Evolutionary conservation across 2,797 vertebrate genomes (phyloP), one percentile per base, ranked within the genome.

Genomic region (Eulemur coronatus): DNA sequence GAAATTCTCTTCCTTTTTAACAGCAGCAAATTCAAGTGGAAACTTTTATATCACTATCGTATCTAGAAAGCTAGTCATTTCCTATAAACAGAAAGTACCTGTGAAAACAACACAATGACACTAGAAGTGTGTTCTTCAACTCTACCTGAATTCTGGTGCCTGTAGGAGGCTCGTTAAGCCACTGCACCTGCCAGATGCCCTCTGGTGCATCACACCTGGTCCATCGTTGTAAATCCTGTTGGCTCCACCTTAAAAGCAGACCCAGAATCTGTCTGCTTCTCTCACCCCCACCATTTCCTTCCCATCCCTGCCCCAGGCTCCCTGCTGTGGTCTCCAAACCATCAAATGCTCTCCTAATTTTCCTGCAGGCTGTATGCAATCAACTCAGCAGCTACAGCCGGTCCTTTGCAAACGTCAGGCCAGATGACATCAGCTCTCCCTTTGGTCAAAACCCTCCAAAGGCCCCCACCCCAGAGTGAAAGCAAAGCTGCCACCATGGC

Each of bases 1-100:
- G 79, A 73, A 9, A 50, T 67, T 26, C 46, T 46, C 65, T 75
- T n/a, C 30, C 28, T 65, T 70, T 70, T 82, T 65, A 76, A 96
- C 48, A 63, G 38, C 33, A 85, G 52, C 46, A 30, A 30, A 28
- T 59, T 30, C 33, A 75, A 75, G 72, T 43, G 65, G 33, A 57
- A 88, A 85, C 50, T 38, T 91, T 90, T 50, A 55, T 12, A 46
- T 41, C 59, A 65, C 26, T 38, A 7, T 38, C 46, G n/a, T 35
- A 18, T 85, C 65, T 84, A n/a, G 76, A 82, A 73, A 78, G 88
- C 38, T 41, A 61, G 41, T 35, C n/a, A 28, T 13, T 78, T 35
- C 17, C 22, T 48, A 18, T 50, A 48, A 59, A 84, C 9, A 73
- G 65, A 61, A 8, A 35, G 43, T 35, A 5, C 59, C 28, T 2